Percentiles rank a stretch among this genome's conserved stretches.
Conservation (phyloP, 2,113 vertebrate genomes). For the Procavia capensis region DNA sequence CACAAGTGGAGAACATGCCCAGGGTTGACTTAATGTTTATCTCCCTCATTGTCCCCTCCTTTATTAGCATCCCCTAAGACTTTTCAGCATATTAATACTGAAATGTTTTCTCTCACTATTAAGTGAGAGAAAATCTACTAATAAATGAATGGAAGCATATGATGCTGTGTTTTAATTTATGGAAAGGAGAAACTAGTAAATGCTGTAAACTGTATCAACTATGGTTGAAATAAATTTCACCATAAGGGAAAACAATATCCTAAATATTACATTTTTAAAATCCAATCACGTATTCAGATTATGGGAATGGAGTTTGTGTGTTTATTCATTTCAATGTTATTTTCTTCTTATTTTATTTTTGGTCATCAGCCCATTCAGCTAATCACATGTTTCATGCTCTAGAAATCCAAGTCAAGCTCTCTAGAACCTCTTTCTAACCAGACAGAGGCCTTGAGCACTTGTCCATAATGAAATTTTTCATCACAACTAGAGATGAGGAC, state of each 20-base stretch:
- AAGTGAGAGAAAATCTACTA: background rate
- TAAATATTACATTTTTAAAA: background rate
- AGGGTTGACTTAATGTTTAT: background rate
- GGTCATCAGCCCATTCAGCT: background rate
- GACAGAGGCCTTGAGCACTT: background rate
- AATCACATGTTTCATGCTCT: background rate
- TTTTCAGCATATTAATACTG: background rate
- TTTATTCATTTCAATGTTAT: background rate
- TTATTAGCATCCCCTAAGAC: background rate
- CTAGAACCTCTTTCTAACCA: background rate
- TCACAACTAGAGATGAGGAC: background rate
- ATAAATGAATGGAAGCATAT: background rate
- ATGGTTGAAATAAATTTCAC: background rate
- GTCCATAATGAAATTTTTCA: background rate
- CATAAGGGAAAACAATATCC: background rate
- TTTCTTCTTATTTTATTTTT: conserved; percentile 46
- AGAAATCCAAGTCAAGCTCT: background rate
- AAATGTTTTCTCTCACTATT: too few relatives aligned
- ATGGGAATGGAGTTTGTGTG: background rate
- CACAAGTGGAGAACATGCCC: background rate
- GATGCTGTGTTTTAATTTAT: background rate
- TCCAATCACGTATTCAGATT: background rate
- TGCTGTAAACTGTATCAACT: background rate
- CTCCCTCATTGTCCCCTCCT: background rate
- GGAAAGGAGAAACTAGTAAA: background rate